Evolutionary conservation across 2,113 vertebrate genomes (phyloP).

Genomic region (Stegastes partitus): DNA sequence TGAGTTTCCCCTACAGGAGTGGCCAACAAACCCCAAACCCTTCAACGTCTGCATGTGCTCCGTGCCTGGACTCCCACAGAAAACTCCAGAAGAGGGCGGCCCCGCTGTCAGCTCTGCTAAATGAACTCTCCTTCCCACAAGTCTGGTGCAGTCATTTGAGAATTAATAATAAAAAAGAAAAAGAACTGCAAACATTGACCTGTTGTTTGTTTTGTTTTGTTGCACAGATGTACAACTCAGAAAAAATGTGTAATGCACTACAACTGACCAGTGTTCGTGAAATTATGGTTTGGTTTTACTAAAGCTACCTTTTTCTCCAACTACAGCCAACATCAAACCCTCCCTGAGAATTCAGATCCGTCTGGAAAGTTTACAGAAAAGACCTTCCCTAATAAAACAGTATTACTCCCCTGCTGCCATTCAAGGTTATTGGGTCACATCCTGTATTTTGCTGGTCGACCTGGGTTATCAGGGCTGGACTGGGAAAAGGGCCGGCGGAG

Average conservation of each 20-base stretch:
- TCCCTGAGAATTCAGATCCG: conserved; percentile 33
- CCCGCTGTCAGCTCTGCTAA: conserved; percentile 14
- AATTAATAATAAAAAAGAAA: no score
- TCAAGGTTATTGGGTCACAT: conserved; percentile 77
- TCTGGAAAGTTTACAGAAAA: conserved; percentile 59
- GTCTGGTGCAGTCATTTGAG: background rate
- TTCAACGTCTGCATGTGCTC: conserved; percentile 29
- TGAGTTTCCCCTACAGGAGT: conserved; percentile 64
- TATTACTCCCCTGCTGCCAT: conserved; percentile 62
- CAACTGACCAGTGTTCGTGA: background rate
- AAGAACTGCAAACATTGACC: conserved; percentile 24
- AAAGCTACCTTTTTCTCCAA: background rate
- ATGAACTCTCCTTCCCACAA: conserved; percentile 7
- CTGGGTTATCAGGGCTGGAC: conserved; percentile 81
- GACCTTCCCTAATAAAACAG: conserved; percentile 68
- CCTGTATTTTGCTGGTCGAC: conserved; percentile 79
- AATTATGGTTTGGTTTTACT: background rate
- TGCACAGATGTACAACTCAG: background rate
- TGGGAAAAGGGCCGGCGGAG: conserved; percentile 61
- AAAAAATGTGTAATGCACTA: background rate
- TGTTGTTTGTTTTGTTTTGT: conserved; percentile 33
- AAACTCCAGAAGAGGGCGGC: conserved; percentile 16
- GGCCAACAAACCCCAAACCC: conserved; percentile 55
- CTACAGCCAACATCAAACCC: background rate
- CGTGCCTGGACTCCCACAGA: conserved; percentile 43